Base-by-base conservation (phyloP, 2,888 invertebrate genomes). In the Drosophila pullipes region DNA sequence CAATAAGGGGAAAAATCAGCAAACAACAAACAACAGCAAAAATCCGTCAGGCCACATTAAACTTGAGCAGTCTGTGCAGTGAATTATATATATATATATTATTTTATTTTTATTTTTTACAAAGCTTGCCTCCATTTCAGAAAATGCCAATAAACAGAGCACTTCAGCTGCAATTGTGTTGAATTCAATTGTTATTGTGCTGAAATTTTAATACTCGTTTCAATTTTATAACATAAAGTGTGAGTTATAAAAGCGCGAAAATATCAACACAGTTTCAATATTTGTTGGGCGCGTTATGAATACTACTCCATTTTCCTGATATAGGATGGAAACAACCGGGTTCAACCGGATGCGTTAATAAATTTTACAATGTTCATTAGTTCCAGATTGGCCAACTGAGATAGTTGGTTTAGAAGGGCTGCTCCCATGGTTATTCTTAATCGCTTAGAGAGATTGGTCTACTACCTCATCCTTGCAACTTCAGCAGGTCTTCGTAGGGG, bases 31-130 rank as follows among this genome's bases (percentile, higher is more conserved):
- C 55, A 57, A 39, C 50, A 74, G 66, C 57, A 70, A 74, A 60
- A 79, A 76, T 44, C 53, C 75, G 75, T 70, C 75, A 70, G 75
- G 53, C 44, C 57, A 57, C 70, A 75, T 69, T 69, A 60, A 74
- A 52, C 60, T 41, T 41, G 60, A 44, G 69, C 18, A 13, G 49
- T 25, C 41, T 47, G 30, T 35, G 47, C 16, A 25, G 7, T 55
- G 13, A 13, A 5, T 25, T 47, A 22, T 33, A 9, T 18, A 37
- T 53, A 13, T 16, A 30, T 53, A n/a, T 31, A 4, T 50, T 10
- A 18, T 3, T 39, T 10, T 35, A 4, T 35, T 35, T 41, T 2
- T 11, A 22, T 22, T 1, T 11, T 9, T 25, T 2, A 25, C 47
- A 9, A 25, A 25, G 35, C 1, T 6, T 10, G 18, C 37, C 16